A percentile compares a stretch with the other conserved stretches of the same genome.
Evolutionary conservation across 2,113 vertebrate genomes (phyloP).

Genomic region (Phycodurus eques): DNA sequence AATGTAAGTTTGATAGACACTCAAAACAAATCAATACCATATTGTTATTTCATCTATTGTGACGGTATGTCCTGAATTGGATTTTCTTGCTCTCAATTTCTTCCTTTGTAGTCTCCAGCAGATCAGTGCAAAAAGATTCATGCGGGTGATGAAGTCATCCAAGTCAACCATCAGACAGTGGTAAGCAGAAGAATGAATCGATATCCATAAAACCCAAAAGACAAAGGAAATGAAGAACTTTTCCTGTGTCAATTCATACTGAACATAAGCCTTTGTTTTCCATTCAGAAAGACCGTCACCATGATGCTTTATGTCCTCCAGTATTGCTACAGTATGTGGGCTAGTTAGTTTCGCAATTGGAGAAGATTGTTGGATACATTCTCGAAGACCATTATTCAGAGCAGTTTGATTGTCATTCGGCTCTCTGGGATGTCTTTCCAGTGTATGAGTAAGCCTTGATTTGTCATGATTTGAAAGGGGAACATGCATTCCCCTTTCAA

Average conservation of each 20-base stretch:
- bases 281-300: constrained; percentile 28
- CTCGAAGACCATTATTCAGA: constrained; percentile 40
- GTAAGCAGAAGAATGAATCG: constrained; percentile 44
- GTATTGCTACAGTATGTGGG: constrained; percentile 35
- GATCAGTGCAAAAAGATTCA: constrained; percentile 75
- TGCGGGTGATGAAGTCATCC: constrained; percentile 71
- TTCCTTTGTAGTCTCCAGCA: constrained; percentile 63
- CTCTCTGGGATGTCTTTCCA: constrained; percentile 36
- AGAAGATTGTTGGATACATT: constrained; percentile 42
- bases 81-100: background rate
- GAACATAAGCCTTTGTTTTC: constrained; percentile 14
- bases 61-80: background rate
- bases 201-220: too few relatives aligned
- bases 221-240: background rate
- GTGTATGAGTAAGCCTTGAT: constrained; percentile 27
- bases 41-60: background rate
- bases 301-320: constrained; percentile 38
- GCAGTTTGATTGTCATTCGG: constrained; percentile 25
- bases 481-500: background rate
- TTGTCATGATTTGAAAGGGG: constrained; percentile 26
- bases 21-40: background rate
- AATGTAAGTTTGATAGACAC: constrained; percentile 60
- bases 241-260: constrained; percentile 10
- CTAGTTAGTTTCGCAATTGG: constrained; percentile 40
- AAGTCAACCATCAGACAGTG: constrained; percentile 75